Conservation (phyloP, 2,113 vertebrate genomes). For the Sebastes schlegelii region DNA sequence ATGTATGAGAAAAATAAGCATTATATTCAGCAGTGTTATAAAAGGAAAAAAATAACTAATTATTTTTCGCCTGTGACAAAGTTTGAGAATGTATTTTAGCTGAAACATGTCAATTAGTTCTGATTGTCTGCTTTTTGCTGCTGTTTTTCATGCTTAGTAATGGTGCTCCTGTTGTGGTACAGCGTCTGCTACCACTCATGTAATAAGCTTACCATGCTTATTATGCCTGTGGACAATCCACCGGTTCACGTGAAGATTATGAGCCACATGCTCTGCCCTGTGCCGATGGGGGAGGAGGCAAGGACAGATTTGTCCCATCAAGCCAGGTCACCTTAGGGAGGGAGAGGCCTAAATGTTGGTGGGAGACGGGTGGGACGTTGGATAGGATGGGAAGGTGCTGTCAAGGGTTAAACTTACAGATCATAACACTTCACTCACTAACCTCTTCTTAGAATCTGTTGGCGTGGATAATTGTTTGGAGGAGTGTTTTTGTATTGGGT, state of each 20-base stretch:
- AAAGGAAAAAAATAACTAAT: not conserved
- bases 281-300: conserved; percentile 48
- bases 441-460: conserved; percentile 8
- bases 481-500: conserved; percentile 5
- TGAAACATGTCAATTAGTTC: not conserved
- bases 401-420: conserved; percentile 12
- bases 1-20: not conserved
- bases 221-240: conserved; percentile 61
- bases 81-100: not conserved
- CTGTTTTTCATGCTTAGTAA: conserved; percentile 42
- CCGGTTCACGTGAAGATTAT: conserved; percentile 78
- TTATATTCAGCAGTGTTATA: not conserved
- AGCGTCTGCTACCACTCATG: conserved; percentile 52
- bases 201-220: conserved; percentile 77
- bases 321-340: conserved; percentile 51
- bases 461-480: conserved; percentile 5
- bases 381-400: not conserved
- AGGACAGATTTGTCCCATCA: conserved; percentile 55
- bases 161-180: conserved; percentile 37
- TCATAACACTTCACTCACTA: conserved; percentile 13
- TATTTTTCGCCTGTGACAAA: not conserved
- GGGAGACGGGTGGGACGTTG: not conserved
- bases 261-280: conserved; percentile 72
- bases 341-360: conserved; percentile 16
- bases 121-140: not conserved